These are phyloP conservation scores for Idaea biselata DNA, from an alignment of 2,888 invertebrate species.

Conservation along the genomic window DNA sequence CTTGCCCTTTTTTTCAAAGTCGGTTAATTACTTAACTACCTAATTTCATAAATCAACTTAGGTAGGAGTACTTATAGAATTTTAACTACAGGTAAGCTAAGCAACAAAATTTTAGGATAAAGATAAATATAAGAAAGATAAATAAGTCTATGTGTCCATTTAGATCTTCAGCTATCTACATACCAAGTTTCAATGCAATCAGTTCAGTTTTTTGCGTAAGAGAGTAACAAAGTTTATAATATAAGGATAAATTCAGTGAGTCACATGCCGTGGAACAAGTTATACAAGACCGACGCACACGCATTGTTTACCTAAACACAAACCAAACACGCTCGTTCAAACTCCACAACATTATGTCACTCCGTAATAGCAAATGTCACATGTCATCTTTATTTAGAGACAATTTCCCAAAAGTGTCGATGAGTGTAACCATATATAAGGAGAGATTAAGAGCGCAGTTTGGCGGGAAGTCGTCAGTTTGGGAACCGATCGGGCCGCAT, in stretches of 20 bases:
- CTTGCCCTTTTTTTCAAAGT: too few relatives aligned
- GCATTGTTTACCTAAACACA: background rate
- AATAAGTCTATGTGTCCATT: too few relatives aligned
- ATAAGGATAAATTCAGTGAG: background rate
- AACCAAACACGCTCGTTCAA: background rate
- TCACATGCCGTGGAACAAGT: background rate
- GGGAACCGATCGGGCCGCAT: constrained; percentile 58
- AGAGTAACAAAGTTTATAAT: too few relatives aligned
- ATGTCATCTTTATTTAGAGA: constrained; percentile 51
- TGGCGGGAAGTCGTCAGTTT: constrained; percentile 69
- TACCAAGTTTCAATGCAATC: too few relatives aligned
- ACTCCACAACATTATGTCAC: background rate
- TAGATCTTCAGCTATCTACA: too few relatives aligned
- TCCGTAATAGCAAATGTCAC: constrained; percentile 40
- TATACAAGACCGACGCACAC: background rate
- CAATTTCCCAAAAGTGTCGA: constrained; percentile 52
- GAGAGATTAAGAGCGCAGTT: constrained; percentile 61
- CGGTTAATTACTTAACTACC: too few relatives aligned
- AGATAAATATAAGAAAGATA: too few relatives aligned
- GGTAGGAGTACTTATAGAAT: too few relatives aligned
- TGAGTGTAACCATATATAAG: constrained; percentile 63
- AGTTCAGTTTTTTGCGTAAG: too few relatives aligned
- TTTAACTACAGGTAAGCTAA: too few relatives aligned
- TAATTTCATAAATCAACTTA: too few relatives aligned
- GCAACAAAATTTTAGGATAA: too few relatives aligned